Evolutionary conservation across 1,140 invertebrate species (phyloP).

Genomic region (Asobara japonica): DNA sequence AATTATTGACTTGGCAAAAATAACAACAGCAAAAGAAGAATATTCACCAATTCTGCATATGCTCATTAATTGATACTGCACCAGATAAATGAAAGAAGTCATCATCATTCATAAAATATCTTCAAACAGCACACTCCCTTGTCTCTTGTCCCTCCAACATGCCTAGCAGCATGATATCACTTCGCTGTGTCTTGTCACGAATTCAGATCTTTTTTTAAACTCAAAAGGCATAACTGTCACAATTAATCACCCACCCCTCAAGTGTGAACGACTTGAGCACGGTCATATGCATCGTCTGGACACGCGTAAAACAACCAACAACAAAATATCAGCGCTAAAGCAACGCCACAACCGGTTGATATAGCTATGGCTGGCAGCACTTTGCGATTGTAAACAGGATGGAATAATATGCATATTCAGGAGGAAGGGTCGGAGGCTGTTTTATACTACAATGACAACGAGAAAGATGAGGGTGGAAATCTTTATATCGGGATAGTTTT

Average conservation of each 20-base stretch:
- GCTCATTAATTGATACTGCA: no score
- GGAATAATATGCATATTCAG: slow-evolving; percentile 57
- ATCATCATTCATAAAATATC: no score
- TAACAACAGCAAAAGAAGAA: no score
- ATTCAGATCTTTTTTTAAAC: no score
- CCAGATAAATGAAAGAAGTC: no score
- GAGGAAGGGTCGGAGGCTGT: slow-evolving; percentile 35
- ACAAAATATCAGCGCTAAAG: slow-evolving; percentile 54
- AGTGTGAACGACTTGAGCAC: background rate
- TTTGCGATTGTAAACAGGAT: slow-evolving; percentile 50
- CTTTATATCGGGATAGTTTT: background rate
- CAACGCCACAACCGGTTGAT: slow-evolving; percentile 26
- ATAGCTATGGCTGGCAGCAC: slow-evolving; percentile 29
- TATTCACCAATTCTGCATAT: no score
- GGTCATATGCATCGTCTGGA: background rate
- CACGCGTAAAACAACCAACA: background rate
- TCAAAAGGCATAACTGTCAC: background rate
- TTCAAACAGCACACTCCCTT: no score
- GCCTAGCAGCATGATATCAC: no score
- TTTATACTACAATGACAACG: slow-evolving; percentile 16
- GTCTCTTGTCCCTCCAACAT: no score
- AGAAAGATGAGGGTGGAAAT: background rate
- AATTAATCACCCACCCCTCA: background rate
- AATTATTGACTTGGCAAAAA: no score
- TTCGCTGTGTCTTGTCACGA: no score